phyloP scores from a whole-genome alignment of 1,140 invertebrate genomes.

The Araneus ventricosus region DNA sequence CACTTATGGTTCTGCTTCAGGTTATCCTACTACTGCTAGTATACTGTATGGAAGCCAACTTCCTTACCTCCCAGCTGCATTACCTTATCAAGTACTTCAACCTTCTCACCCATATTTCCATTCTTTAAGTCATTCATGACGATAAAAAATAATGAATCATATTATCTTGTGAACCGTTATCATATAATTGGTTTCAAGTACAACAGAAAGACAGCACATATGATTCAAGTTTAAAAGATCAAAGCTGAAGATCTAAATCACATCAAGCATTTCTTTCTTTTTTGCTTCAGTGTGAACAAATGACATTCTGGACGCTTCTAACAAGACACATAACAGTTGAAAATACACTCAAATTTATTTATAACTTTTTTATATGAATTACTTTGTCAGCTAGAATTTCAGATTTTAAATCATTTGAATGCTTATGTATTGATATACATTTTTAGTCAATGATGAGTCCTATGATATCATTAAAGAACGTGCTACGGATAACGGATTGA shows the following conservation, averaged over 20 bases:
- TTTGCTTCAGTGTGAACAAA: too few species aligned
- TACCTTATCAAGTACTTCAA: conserved; percentile 63
- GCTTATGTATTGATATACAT: too few species aligned
- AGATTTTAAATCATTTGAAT: too few species aligned
- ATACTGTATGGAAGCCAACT: conserved; percentile 77
- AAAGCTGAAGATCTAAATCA: neutral
- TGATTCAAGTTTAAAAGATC: neutral
- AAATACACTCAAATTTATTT: too few species aligned
- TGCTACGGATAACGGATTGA: too few species aligned
- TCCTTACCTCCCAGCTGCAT: conserved; percentile 76
- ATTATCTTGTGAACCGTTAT: neutral
- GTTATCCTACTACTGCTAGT: conserved; percentile 73
- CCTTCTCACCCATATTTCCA: conserved; percentile 74
- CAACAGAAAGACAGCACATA: neutral
- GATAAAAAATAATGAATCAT: conserved; percentile 28
- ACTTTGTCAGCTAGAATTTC: too few species aligned
- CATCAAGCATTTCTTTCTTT: too few species aligned
- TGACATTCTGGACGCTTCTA: too few species aligned
- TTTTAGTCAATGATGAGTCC: too few species aligned
- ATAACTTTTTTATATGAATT: too few species aligned
- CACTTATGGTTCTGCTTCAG: conserved; percentile 62
- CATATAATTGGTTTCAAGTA: neutral
- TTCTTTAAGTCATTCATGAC: conserved; percentile 70
- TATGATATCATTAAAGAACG: too few species aligned
- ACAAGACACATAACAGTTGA: too few species aligned